Evolutionary conservation across 2,888 invertebrate genomes (phyloP), one percentile per base, ranked within the genome.

Genomic region (Ypsolopha sequella): DNA sequence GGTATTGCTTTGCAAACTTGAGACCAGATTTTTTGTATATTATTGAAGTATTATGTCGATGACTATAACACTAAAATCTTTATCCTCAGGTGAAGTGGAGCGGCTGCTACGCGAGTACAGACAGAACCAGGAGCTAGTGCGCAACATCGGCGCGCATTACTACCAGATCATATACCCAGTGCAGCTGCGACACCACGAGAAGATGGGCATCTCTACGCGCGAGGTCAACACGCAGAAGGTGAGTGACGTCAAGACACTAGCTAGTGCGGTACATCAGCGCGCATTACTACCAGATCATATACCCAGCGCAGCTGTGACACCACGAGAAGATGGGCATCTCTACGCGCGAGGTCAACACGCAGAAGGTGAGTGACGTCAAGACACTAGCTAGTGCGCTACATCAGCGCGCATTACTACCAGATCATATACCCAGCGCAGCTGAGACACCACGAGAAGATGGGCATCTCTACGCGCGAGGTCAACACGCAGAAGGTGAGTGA

Each of bases 311-410:
- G 89, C 88, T 96, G 80, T 92, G 96, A 58, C 95, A 96, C 86
- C 96, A 96, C 91, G 95, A 96, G 88, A 96, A 96, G 88, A 94
- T 96, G 94, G 96, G 96, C 84, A 96, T 96, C 80, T 96, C 95
- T 66, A 96, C 96, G 64, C 90, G 96, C 80, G 96, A 96, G 89
- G 92, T 94, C 85, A 93, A 93, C 88, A 91, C 92, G 76, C 91
- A 92, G 78, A 95, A 95, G 94, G 95, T 95, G 88, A 89, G 55
- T 10, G 38, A 38, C 8, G n/a, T 38, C 8, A 38, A 24, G 24
- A 24, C 95, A 95, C 80, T 95, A 96, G 84, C 88, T 97, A 88
- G 94, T 97, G 64, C 91, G 93, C 64, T 95, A 95, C 86, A 95
- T 96, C 84, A 95, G 95, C 64, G 92, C 93, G 58, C 93, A 95